These are phyloP conservation scores for Carassius carassius DNA, from an alignment of 2,113 vertebrate species.

Conservation along the genomic window DNA sequence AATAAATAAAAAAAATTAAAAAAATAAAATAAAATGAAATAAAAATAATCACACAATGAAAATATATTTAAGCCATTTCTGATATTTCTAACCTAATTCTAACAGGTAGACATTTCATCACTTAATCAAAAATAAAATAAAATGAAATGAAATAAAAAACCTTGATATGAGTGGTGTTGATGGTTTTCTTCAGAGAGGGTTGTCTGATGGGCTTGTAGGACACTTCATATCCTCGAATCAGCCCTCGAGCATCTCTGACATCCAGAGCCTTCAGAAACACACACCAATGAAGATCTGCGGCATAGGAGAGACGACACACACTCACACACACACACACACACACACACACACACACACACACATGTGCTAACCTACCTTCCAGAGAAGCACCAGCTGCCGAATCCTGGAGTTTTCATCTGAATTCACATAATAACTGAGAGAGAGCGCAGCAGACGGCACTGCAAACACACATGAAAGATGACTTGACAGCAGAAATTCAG, in stretches of 20 bases:
- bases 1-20: too few relatives aligned
- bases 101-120: too few relatives aligned
- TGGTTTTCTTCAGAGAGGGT: background rate
- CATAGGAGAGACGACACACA: background rate
- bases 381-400: conserved; percentile 45
- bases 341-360: background rate
- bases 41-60: too few relatives aligned
- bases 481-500: background rate
- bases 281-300: background rate
- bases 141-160: background rate
- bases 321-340: background rate
- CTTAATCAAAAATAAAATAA: too few relatives aligned
- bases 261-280: conserved; percentile 51
- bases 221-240: conserved; percentile 63
- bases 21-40: too few relatives aligned
- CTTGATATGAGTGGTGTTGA: conserved; percentile 33
- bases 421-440: conserved; percentile 48
- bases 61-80: too few relatives aligned
- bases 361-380: conserved; percentile 45
- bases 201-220: conserved; percentile 38
- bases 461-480: background rate
- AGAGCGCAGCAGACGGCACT: conserved; percentile 45
- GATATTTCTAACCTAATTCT: too few relatives aligned
- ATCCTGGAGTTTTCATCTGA: background rate
- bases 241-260: conserved; percentile 23